Evolutionary conservation across 2,113 vertebrate species (phyloP).

Genomic region (Patagioenas fasciata): DNA sequence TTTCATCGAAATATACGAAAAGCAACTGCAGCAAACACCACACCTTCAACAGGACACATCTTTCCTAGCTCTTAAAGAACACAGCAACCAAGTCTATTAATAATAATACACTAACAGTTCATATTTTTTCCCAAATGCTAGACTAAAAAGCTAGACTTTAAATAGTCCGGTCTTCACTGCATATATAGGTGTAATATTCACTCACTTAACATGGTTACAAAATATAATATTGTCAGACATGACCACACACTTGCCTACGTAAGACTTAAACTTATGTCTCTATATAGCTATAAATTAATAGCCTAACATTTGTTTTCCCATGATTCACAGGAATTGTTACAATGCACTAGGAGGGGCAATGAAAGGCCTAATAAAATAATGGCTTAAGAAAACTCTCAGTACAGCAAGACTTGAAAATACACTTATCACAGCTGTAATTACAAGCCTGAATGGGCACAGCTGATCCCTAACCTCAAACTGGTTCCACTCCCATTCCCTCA

Average conservation of each 20-base stretch:
- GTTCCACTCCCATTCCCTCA: not conserved
- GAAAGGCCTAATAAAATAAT: not conserved
- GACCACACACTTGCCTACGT: not conserved
- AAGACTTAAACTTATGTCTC: not conserved
- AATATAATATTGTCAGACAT: not conserved
- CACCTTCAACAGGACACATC: not conserved
- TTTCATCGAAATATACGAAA: not conserved
- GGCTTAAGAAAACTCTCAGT: conserved; percentile 37
- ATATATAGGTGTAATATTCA: not conserved
- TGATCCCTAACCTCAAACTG: conserved; percentile 26
- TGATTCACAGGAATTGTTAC: not conserved
- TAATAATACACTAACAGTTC: not conserved
- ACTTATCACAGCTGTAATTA: conserved; percentile 56
- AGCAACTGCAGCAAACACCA: not conserved
- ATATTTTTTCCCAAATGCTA: not conserved
- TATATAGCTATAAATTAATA: not conserved
- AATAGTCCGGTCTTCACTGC: not conserved
- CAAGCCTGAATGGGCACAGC: conserved; percentile 16
- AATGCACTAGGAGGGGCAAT: not conserved
- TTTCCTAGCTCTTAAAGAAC: not conserved
- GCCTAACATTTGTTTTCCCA: not conserved
- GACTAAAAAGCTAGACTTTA: not conserved
- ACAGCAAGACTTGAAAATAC: conserved; percentile 2
- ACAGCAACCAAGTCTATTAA: not conserved
- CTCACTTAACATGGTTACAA: not conserved